Conservation (phyloP, 2,888 invertebrate genomes). For the Cataglyphis cursor region DNA sequence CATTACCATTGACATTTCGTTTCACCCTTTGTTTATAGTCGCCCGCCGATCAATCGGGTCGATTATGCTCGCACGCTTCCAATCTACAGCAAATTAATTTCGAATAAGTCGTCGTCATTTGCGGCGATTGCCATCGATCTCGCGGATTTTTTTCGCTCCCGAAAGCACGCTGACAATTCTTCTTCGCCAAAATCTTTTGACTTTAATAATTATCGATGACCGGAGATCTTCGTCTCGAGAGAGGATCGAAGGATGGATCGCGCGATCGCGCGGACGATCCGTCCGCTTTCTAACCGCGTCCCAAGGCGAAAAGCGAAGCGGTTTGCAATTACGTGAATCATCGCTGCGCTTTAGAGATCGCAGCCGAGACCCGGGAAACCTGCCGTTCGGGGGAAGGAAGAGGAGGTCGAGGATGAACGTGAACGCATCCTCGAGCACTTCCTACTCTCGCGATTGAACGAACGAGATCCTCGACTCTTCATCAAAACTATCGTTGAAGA, state of each 20-base stretch:
- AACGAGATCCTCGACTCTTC: neutral
- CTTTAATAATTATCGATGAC: slow-evolving; percentile 11
- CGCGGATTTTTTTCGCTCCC: neutral
- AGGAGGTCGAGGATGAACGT: slow-evolving; percentile 7
- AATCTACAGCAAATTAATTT: slow-evolving; percentile 28
- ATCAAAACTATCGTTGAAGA: neutral
- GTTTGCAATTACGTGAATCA: slow-evolving; percentile 57
- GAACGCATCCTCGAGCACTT: slow-evolving; percentile 31
- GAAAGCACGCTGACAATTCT: neutral
- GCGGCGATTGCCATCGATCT: neutral
- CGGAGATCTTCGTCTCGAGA: neutral
- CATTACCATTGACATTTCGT: slow-evolving; percentile 40
- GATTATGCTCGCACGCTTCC: neutral
- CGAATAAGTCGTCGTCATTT: neutral
- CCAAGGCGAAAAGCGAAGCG: slow-evolving; percentile 13
- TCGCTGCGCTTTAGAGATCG: slow-evolving; percentile 36
- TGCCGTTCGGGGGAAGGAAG: slow-evolving; percentile 16
- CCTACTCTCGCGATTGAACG: slow-evolving; percentile 40
- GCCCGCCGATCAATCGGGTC: neutral
- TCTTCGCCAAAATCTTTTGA: neutral
- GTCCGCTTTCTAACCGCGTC: slow-evolving; percentile 59
- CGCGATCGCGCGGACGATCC: neutral
- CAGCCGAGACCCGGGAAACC: slow-evolving; percentile 23
- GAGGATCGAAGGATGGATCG: neutral
- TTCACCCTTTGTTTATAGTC: neutral